A percentile compares a stretch with the other conserved stretches of the same genome.
Conservation (phyloP, 2,888 invertebrate genomes). For the Hemaris fuciformis region DNA sequence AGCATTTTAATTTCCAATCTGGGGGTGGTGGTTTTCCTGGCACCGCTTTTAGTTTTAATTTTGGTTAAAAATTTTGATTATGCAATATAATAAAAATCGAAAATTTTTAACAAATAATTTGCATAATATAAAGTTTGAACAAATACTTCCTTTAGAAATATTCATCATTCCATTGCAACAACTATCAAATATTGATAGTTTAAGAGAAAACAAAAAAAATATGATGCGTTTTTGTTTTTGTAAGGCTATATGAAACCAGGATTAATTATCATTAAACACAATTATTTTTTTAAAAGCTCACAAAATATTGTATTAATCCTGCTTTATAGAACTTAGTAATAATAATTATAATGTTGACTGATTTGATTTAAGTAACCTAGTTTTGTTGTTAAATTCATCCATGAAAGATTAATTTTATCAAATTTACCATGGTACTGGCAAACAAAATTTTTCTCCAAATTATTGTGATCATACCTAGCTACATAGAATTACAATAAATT, state of each 20-base stretch:
- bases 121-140: background rate
- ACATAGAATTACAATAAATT: background rate
- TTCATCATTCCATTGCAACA: conserved; percentile 4
- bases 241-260: background rate
- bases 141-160: background rate
- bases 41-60: conserved; percentile 85
- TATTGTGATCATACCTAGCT: background rate
- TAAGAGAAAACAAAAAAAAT: background rate
- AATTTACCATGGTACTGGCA: background rate
- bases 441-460: background rate
- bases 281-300: background rate
- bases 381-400: background rate
- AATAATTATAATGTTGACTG: conserved; percentile 55
- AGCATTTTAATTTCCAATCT: conserved; percentile 79
- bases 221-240: background rate
- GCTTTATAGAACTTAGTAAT: conserved; percentile 23
- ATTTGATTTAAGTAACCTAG: conserved; percentile 62
- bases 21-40: conserved; percentile 80
- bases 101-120: background rate
- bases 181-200: background rate
- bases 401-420: background rate
- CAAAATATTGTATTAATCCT: background rate
- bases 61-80: conserved; percentile 75
- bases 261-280: background rate
- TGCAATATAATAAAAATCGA: background rate